These are phyloP conservation scores for Himalopsyche tibetana DNA, from an alignment of 2,888 invertebrate genomes.

Conservation along the genomic window DNA sequence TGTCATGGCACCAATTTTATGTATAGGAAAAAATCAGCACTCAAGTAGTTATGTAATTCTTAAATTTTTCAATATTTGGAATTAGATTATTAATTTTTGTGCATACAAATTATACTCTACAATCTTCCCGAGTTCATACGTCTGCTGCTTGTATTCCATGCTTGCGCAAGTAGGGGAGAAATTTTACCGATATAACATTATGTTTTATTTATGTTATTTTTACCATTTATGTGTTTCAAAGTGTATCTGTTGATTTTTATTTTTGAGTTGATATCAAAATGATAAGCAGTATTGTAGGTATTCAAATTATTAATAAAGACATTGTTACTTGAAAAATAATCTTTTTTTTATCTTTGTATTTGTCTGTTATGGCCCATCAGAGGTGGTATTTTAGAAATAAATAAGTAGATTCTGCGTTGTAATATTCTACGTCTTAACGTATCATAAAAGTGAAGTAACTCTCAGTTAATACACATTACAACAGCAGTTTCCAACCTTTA, in stretches of 20 bases:
- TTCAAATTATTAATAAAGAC: slow-evolving; percentile 54
- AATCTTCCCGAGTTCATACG: not conserved
- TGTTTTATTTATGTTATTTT: slow-evolving; percentile 12
- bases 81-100: not conserved
- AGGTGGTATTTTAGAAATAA: no score
- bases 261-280: slow-evolving; percentile 45
- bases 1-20: slow-evolving; percentile 41
- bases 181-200: not conserved
- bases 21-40: slow-evolving; percentile 36
- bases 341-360: slow-evolving; percentile 33
- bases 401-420: no score
- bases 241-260: slow-evolving; percentile 43
- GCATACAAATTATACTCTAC: not conserved
- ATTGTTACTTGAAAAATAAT: slow-evolving; percentile 54
- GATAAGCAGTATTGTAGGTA: slow-evolving; percentile 56
- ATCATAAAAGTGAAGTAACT: no score
- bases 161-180: not conserved
- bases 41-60: slow-evolving; percentile 18
- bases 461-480: no score
- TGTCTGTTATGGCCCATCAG: no score
- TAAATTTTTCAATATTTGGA: slow-evolving; percentile 17
- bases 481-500: no score
- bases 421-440: no score
- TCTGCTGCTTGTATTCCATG: not conserved
- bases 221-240: slow-evolving; percentile 41